phyloP scores from a whole-genome alignment of 2,888 invertebrate species.

The Brachylomia viminalis region DNA sequence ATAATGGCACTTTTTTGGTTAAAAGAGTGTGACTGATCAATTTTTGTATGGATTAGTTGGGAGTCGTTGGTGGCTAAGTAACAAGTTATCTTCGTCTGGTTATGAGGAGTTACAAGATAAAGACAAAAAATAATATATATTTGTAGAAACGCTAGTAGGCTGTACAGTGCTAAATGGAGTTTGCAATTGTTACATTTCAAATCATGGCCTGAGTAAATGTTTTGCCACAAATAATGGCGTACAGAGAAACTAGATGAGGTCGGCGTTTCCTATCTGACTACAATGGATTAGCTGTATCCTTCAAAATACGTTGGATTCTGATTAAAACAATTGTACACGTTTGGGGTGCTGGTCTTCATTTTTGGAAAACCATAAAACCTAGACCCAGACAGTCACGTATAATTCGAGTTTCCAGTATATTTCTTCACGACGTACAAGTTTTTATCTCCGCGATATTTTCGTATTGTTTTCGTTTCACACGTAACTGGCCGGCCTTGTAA shows the following conservation, averaged over 20 bases:
- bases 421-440: constrained; percentile 30
- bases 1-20: constrained; percentile 3
- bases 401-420: constrained; percentile 18
- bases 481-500: constrained; percentile 48
- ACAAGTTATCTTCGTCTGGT: background rate
- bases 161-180: too few species aligned
- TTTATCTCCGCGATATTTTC: constrained; percentile 58
- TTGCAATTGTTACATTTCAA: too few species aligned
- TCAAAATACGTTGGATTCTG: background rate
- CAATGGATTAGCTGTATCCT: background rate
- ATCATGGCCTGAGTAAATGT: too few species aligned
- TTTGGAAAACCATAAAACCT: constrained; percentile 12
- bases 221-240: too few species aligned
- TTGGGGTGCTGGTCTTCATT: background rate
- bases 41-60: constrained; percentile 12
- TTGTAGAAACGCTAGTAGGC: too few species aligned
- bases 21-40: constrained; percentile 18
- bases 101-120: background rate
- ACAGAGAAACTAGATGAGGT: too few species aligned
- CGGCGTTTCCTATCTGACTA: too few species aligned
- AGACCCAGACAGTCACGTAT: background rate
- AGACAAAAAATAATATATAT: background rate
- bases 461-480: constrained; percentile 62
- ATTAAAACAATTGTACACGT: background rate
- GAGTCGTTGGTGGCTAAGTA: background rate